phyloP scores from a whole-genome alignment of 2,113 vertebrate genomes.

The Tragelaphus strepsiceros region DNA sequence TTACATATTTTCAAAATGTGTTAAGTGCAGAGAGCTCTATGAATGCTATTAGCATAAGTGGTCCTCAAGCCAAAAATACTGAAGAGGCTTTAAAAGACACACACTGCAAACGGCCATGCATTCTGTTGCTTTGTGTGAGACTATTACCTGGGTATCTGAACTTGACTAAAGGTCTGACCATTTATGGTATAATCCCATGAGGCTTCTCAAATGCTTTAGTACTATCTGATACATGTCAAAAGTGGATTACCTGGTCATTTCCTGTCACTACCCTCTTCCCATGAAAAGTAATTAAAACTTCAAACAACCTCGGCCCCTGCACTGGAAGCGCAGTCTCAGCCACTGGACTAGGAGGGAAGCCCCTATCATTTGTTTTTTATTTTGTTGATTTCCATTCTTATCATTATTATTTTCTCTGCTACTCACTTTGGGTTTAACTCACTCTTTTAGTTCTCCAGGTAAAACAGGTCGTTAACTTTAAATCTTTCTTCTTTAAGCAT shows the following conservation, averaged over 20 bases:
- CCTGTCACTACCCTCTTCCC: not conserved
- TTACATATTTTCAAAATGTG: not conserved
- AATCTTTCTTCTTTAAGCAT: not conserved
- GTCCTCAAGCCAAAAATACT: not conserved
- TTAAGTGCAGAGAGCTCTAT: not conserved
- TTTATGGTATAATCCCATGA: not conserved
- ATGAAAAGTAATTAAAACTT: conserved; percentile 28
- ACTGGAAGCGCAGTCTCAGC: not conserved
- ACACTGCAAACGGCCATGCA: not conserved
- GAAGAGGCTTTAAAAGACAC: not conserved
- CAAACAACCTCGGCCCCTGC: not conserved
- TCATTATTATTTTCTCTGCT: not conserved
- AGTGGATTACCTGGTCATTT: not conserved
- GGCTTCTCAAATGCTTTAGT: not conserved
- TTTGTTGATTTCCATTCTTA: not conserved
- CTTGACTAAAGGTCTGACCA: not conserved
- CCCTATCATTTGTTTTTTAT: not conserved
- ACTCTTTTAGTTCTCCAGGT: not conserved
- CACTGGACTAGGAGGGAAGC: not conserved
- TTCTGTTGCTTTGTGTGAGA: not conserved
- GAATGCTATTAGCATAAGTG: not conserved
- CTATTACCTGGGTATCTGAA: not conserved
- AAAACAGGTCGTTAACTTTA: not conserved
- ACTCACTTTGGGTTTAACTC: not conserved
- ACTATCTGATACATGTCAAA: not conserved